These are phyloP conservation scores for Polydrusus cervinus DNA, from an alignment of 2,888 invertebrate species.

Conservation along the genomic window DNA sequence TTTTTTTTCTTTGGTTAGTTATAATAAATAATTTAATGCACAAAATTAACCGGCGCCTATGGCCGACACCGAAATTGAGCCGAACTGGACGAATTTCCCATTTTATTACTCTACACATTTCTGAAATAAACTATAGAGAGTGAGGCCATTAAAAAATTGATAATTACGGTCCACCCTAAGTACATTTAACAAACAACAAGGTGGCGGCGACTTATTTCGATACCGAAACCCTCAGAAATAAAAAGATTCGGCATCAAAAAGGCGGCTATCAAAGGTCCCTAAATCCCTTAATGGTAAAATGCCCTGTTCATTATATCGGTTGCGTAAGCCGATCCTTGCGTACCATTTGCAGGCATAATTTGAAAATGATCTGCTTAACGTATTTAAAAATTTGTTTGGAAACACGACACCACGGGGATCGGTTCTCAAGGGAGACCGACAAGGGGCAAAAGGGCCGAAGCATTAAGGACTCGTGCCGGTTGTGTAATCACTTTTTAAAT, in stretches of 20 bases:
- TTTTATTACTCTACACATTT: too few relatives aligned
- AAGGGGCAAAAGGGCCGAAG: constrained; percentile 12
- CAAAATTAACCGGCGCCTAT: too few relatives aligned
- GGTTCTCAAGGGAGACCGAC: constrained; percentile 29
- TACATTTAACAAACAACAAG: background rate
- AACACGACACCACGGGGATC: constrained; percentile 27
- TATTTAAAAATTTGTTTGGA: constrained; percentile 37
- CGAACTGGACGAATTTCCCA: too few relatives aligned
- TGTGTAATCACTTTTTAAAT: background rate
- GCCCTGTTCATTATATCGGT: constrained; percentile 23
- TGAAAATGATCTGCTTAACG: constrained; percentile 32
- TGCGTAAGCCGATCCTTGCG: constrained; percentile 29
- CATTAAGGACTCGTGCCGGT: constrained; percentile 29
- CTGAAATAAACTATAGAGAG: too few relatives aligned
- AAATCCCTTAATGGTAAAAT: constrained; percentile 24
- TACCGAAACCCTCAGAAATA: constrained; percentile 3
- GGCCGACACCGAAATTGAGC: too few relatives aligned
- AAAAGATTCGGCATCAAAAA: constrained; percentile 27
- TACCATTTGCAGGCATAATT: constrained; percentile 31
- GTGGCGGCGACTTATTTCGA: background rate
- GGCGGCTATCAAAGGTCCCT: constrained; percentile 17
- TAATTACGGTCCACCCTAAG: too few relatives aligned
- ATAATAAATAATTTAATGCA: too few relatives aligned
- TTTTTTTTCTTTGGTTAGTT: too few relatives aligned
- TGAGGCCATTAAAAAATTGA: too few relatives aligned